Evolutionary conservation across 2,113 vertebrate genomes (phyloP), one percentile per base, ranked within the genome.

Genomic region (Xiphophorus maculatus): DNA sequence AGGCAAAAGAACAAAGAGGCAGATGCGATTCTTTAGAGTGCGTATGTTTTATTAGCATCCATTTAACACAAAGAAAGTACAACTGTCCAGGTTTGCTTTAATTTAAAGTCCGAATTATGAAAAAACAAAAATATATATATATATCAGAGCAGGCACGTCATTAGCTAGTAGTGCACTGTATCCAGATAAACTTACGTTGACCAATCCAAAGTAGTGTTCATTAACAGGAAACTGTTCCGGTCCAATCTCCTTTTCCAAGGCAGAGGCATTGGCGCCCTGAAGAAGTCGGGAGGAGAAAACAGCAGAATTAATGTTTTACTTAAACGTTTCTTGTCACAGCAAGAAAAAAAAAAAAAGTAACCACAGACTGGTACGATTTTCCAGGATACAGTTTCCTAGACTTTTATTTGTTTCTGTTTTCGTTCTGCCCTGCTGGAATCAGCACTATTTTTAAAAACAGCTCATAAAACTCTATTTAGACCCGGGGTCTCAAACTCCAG

Each of bases 201-300:
- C 96, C 86, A 98, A 93, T 81, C 97, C 97, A 78, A 98, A 97
- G 93, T 97, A 98, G 94, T 97, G 96, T 73, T 98, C 97, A 84
- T 98, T 97, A 82, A 97, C 95, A 72, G 97, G 97, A 93, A 98
- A 97, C 94, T 98, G 97, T 84, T 97, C 97, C 72, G 96, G 96
- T 95, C 97, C 97, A 91, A 98, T 98, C 93, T 98, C 97, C 96
- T 98, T 98, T 95, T 98, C 97, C 96, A 98, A 96, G 94, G 96
- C 96, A 89, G 97, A 98, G 94, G 96, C 97, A 97, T 97, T 98
- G 94, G 96, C 95, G 96, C 97, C 97, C 97, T 98, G 79, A 1
- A 37, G 58, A 10, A 48, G 44, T 48, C 4, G 17, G 44, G 33
- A 3, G 22, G 33, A 3, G 22, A 9, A 29, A 69, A 5, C 71